Evolutionary conservation across 2,888 invertebrate genomes (phyloP), one percentile per base, ranked within the genome.

Genomic region (Rapana venosa): DNA sequence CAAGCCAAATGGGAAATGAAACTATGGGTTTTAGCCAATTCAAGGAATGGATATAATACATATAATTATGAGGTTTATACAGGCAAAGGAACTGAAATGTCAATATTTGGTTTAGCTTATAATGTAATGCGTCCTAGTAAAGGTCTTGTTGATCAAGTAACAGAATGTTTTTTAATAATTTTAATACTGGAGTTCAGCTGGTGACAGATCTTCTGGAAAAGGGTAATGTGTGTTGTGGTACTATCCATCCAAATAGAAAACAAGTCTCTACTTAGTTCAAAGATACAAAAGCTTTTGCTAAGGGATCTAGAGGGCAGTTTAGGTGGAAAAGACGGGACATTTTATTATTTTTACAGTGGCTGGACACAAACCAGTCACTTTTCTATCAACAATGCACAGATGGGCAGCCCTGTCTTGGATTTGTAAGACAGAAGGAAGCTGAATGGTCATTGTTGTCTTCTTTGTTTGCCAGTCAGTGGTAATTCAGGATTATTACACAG

Each of bases 311-410:
- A 30, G 85, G 85, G 20, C 30, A 30, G 32, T 30, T 85, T 15
- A n/a, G 85, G 58, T 85, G 17, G 85, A 85, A 85, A 85, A 85
- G 30, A 58, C 30, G 58, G 20, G 85, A 58, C 30, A 85, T 58
- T 58, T 17, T 85, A 58, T 30, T 58, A 30, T 85, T 58, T 61
- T 32, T 85, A 17, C 85, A 85, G 58, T 85, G 56, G 58, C 26
- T 58, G 32, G 84, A 84, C n/a, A 84, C 26, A 84, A 84, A 26
- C 4, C 84, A n/a, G 84, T 47, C 13, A 84, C 47, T 26, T 56
- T 84, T 56, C 13, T 47, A 47, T 47, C 84, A 22, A 84, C 84
- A 17, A n/a, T 84, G 47, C 84, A 84, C 26, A 47, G 22, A 47
- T 15, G 17, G n/a, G 47, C 47, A 26, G n/a, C n/a, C n/a, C 47